phyloP scores from a whole-genome alignment of 1,140 invertebrate genomes.

The Drosophila murphyi region DNA sequence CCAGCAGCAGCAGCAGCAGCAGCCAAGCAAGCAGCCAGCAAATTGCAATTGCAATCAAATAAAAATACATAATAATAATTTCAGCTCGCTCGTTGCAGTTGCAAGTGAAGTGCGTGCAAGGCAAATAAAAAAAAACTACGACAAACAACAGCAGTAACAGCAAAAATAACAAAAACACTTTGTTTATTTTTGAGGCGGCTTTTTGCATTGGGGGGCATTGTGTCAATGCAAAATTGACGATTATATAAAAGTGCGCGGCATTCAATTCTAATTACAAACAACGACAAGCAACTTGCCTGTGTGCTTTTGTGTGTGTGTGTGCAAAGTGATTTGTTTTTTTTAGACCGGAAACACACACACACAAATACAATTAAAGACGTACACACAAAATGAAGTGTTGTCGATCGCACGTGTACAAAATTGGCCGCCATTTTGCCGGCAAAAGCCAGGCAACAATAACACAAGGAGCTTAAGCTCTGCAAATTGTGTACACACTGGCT shows the following conservation, averaged over 20 bases:
- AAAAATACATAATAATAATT: slow-evolving; percentile 36
- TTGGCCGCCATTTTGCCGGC: slow-evolving; percentile 48
- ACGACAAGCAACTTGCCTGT: slow-evolving; percentile 50
- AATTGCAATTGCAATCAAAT: slow-evolving; percentile 52
- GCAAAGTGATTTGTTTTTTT: slow-evolving; percentile 51
- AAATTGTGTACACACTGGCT: background rate
- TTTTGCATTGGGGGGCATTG: slow-evolving; percentile 25
- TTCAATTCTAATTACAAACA: slow-evolving; percentile 71
- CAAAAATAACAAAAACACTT: slow-evolving; percentile 25
- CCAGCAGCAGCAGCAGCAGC: slow-evolving; percentile 34
- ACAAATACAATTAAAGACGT: slow-evolving; percentile 27
- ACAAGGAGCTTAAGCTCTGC: slow-evolving; percentile 3
- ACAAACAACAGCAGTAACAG: slow-evolving; percentile 23
- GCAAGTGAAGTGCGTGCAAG: slow-evolving; percentile 52
- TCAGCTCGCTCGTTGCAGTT: slow-evolving; percentile 41
- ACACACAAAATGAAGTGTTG: slow-evolving; percentile 5
- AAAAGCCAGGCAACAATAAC: slow-evolving; percentile 10
- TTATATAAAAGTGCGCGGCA: slow-evolving; percentile 69
- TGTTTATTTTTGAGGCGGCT: slow-evolving; percentile 41
- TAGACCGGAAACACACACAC: background rate
- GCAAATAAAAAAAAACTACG: slow-evolving; percentile 16
- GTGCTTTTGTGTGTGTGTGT: slow-evolving; percentile 12
- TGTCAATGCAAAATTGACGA: slow-evolving; percentile 52
- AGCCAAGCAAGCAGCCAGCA: slow-evolving; percentile 14
- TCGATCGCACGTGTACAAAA: slow-evolving; percentile 53